Percentiles rank a stretch among this genome's conserved stretches.
These are phyloP conservation scores for Rhinogobio ventralis DNA, from an alignment of 2,797 vertebrate genomes.

Conservation along the genomic window DNA sequence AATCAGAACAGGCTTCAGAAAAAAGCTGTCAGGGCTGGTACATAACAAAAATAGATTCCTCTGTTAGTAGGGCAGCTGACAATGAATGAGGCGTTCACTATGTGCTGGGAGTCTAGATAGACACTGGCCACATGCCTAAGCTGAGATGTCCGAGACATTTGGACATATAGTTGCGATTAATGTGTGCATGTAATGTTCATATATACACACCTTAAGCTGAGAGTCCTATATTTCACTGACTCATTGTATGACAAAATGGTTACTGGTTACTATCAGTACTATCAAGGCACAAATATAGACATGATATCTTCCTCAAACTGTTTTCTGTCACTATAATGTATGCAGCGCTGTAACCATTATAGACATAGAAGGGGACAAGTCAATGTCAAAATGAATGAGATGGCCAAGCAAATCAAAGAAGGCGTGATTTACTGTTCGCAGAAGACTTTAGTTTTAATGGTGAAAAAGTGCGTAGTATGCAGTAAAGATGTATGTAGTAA, in stretches of 20 bases:
- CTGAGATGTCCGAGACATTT: slow-evolving; percentile 3
- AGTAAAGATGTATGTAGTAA: no score
- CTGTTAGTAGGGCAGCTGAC: slow-evolving; percentile 40
- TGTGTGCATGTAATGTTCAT: neutral
- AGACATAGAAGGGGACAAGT: no score
- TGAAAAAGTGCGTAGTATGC: no score
- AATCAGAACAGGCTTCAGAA: slow-evolving; percentile 49
- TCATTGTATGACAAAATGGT: neutral
- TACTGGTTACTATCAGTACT: neutral
- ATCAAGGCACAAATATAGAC: neutral
- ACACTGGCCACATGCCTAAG: slow-evolving; percentile 11
- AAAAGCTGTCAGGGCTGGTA: slow-evolving; percentile 37
- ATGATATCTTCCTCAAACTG: neutral
- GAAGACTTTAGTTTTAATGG: no score
- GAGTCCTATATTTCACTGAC: neutral
- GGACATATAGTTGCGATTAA: slow-evolving; percentile 12
- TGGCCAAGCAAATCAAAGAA: no score
- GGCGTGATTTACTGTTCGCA: no score
- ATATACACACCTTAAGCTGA: neutral
- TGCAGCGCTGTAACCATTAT: no score
- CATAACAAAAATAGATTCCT: slow-evolving; percentile 44
- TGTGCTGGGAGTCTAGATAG: slow-evolving; percentile 13
- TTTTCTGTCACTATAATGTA: neutral
- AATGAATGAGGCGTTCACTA: slow-evolving; percentile 23
- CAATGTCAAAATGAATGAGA: neutral